Percentiles rank a stretch among this genome's conserved stretches.
phyloP scores from a whole-genome alignment of 2,888 invertebrate genomes.

The Nysson spinosus region DNA sequence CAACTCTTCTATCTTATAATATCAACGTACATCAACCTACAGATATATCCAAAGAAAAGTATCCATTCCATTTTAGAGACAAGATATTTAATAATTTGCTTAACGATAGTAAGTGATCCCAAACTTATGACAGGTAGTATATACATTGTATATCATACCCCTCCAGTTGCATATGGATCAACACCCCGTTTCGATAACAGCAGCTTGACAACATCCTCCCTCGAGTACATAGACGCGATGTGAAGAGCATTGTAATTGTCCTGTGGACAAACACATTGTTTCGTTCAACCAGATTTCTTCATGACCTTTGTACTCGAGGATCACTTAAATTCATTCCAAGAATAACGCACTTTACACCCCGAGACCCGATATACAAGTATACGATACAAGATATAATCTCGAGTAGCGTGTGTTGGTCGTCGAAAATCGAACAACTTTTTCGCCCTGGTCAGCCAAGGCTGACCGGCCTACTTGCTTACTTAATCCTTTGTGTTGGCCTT shows the following conservation, averaged over 20 bases:
- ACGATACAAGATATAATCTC: slow-evolving; percentile 41
- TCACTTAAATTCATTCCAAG: too few relatives aligned
- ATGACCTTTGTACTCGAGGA: too few relatives aligned
- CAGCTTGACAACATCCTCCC: slow-evolving; percentile 96
- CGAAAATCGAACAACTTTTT: slow-evolving; percentile 65
- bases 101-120: too few relatives aligned
- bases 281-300: neutral
- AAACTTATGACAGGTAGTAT: too few relatives aligned
- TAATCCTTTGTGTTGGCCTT: slow-evolving; percentile 71
- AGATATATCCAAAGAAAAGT: too few relatives aligned
- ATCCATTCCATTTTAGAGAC: too few relatives aligned
- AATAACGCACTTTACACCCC: too few relatives aligned
- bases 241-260: slow-evolving; percentile 97
- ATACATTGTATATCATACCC: too few relatives aligned
- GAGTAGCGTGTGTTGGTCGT: slow-evolving; percentile 50
- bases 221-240: slow-evolving; percentile 95
- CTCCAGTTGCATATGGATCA: slow-evolving; percentile 94
- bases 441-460: slow-evolving; percentile 65
- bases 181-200: slow-evolving; percentile 92
- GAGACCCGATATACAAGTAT: too few relatives aligned
- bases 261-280: slow-evolving; percentile 79
- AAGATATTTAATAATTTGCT: too few relatives aligned
- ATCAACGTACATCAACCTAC: too few relatives aligned
- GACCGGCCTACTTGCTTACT: slow-evolving; percentile 66
- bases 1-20: too few relatives aligned